Evolutionary conservation across 1,140 invertebrate genomes (phyloP), one percentile per base, ranked within the genome.

Genomic region (Pollicipes pollicipes): DNA sequence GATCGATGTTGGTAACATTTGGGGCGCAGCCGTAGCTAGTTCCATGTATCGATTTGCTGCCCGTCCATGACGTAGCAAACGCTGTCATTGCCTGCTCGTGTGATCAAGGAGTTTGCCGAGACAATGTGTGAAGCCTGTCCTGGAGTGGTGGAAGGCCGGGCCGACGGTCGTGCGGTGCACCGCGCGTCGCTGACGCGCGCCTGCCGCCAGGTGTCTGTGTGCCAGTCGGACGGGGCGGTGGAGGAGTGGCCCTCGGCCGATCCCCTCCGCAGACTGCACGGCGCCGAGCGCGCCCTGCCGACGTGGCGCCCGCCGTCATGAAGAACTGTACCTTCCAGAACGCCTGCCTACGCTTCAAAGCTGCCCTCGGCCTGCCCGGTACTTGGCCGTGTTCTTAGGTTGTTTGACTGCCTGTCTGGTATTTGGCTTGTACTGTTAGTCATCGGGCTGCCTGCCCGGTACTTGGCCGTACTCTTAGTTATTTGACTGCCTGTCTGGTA

Each of bases 351-450:
- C 82, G 85, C 66, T 85, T 91, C 66, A 89, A 88, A 78, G 83
- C 84, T 45, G 84, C 84, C 0, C 78, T 91, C 24, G 85, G 89
- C 24, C 76, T 92, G 58, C 90, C 89, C 75, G 85, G 86, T n/a
- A n/a, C n/a, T n/a, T n/a, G n/a, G n/a, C n/a, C n/a, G n/a, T n/a
- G n/a, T n/a, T n/a, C n/a, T n/a, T n/a, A n/a, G n/a, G n/a, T n/a
- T n/a, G n/a, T n/a, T n/a, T n/a, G n/a, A n/a, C n/a, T n/a, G n/a
- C n/a, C n/a, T n/a, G n/a, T n/a, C n/a, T n/a, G n/a, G n/a, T n/a
- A n/a, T n/a, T n/a, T n/a, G n/a, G n/a, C n/a, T n/a, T n/a, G n/a
- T n/a, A n/a, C n/a, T n/a, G n/a, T n/a, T n/a, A n/a, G n/a, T n/a
- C n/a, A n/a, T n/a, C n/a, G n/a, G n/a, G n/a, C n/a, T n/a, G n/a